phyloP scores from a whole-genome alignment of 2,113 vertebrate genomes.

The Jacana jacana region DNA sequence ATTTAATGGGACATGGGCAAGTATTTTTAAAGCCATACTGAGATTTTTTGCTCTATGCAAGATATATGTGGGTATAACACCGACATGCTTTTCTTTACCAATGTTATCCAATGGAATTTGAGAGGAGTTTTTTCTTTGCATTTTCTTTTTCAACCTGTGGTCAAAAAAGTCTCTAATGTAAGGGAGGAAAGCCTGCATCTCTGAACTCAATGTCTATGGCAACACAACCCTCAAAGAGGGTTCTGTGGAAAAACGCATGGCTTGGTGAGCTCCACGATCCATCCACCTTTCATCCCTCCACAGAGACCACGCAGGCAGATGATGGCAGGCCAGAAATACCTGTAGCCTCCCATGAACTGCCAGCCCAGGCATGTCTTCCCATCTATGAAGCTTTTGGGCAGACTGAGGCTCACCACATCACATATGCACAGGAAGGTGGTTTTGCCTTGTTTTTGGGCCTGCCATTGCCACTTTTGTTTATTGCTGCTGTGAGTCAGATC shows the following conservation, averaged over 20 bases:
- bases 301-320: neutral
- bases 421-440: neutral
- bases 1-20: conserved; percentile 54
- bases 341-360: neutral
- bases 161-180: neutral
- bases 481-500: neutral
- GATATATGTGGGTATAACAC: neutral
- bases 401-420: neutral
- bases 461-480: neutral
- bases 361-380: rapidly evolving
- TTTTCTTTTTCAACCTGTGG: neutral
- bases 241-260: neutral
- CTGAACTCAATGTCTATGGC: neutral
- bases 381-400: neutral
- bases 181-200: neutral
- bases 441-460: neutral
- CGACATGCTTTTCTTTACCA: neutral
- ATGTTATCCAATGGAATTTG: neutral
- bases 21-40: conserved; percentile 49
- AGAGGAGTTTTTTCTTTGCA: conserved; percentile 26
- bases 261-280: neutral
- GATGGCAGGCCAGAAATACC: neutral
- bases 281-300: neutral
- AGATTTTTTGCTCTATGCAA: conserved; percentile 18
- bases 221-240: neutral